Percentiles rank a stretch among this genome's conserved stretches.
These are phyloP conservation scores for Adelognathus sp. DNA, from an alignment of 2,888 invertebrate species.

Conservation along the genomic window DNA sequence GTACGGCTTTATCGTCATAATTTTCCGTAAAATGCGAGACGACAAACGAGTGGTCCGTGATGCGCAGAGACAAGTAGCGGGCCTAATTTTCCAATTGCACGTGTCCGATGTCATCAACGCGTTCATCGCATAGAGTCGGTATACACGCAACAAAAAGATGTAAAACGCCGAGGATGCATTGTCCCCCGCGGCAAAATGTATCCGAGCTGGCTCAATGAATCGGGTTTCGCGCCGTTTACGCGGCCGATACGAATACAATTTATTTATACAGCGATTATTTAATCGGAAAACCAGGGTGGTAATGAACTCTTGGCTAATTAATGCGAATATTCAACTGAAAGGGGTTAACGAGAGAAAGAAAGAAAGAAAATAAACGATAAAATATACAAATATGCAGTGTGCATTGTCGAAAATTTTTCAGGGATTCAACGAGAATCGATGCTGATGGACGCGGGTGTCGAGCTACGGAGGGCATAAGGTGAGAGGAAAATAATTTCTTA, in stretches of 20 bases:
- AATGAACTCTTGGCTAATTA: constrained; percentile 2
- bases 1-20: constrained; percentile 15
- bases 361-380: not conserved
- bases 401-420: too few relatives aligned
- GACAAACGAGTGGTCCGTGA: constrained; percentile 29
- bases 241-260: not conserved
- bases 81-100: constrained; percentile 56
- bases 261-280: constrained; percentile 12
- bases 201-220: not conserved
- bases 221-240: not conserved
- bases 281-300: not conserved
- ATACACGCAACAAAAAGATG: too few relatives aligned
- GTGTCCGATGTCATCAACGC: too few relatives aligned
- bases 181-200: not conserved
- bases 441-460: too few relatives aligned
- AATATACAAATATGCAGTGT: not conserved
- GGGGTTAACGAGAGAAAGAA: not conserved
- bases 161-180: not conserved
- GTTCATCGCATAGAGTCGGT: too few relatives aligned
- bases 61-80: constrained; percentile 3
- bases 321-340: not conserved
- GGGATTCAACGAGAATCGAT: too few relatives aligned
- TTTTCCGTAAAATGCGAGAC: constrained; percentile 49
- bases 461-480: not conserved
- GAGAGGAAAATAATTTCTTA: constrained; percentile 5